These are phyloP conservation scores for Xanthorhoe designata DNA, from an alignment of 2,888 invertebrate species.

Conservation along the genomic window DNA sequence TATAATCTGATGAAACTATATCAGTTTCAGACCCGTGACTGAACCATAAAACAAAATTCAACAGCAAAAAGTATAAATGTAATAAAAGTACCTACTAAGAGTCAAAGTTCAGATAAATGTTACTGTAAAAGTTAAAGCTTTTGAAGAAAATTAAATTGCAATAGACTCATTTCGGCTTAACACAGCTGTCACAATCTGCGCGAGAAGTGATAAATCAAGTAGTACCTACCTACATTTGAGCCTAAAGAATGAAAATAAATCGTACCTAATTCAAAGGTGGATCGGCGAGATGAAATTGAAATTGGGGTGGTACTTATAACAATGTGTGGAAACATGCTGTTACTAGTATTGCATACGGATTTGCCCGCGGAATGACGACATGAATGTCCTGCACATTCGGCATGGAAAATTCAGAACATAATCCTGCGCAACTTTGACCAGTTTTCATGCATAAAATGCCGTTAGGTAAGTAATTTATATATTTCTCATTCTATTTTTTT, in stretches of 20 bases:
- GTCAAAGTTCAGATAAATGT: neutral
- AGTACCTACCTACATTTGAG: slow-evolving; percentile 51
- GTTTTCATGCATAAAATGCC: too few species aligned
- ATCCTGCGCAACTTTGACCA: too few species aligned
- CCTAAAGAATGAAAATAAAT: slow-evolving; percentile 70
- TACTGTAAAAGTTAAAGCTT: slow-evolving; percentile 11
- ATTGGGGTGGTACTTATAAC: slow-evolving; percentile 63
- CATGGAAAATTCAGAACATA: too few species aligned
- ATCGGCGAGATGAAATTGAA: slow-evolving; percentile 70
- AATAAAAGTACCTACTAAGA: neutral
- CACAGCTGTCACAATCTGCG: slow-evolving; percentile 55
- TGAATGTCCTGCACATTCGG: too few species aligned
- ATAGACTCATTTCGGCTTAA: slow-evolving; percentile 39
- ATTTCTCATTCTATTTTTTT: too few species aligned
- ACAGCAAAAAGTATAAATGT: too few species aligned
- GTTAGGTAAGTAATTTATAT: too few species aligned
- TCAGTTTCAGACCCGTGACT: too few species aligned
- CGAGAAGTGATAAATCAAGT: slow-evolving; percentile 58
- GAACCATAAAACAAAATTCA: too few species aligned
- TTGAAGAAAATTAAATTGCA: slow-evolving; percentile 21
- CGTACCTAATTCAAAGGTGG: slow-evolving; percentile 65
- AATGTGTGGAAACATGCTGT: slow-evolving; percentile 24
- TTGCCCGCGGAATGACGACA: neutral
- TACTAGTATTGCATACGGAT: neutral
- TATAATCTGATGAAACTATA: too few species aligned